Percentiles rank a stretch among this genome's conserved stretches.
Conservation (phyloP, 2,888 invertebrate species). For the Xestia ashworthii region DNA sequence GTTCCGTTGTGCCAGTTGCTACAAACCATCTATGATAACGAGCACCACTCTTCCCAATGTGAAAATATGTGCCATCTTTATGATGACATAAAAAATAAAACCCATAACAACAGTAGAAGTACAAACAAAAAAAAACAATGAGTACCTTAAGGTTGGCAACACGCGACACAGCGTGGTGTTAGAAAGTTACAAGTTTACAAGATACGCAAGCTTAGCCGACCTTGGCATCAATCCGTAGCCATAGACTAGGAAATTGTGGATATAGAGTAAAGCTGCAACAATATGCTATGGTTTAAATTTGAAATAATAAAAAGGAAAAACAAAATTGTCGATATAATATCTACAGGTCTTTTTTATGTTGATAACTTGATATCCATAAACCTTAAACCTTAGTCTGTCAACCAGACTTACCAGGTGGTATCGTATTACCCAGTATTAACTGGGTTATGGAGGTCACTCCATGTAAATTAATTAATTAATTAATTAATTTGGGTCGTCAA, state of each 20-base stretch:
- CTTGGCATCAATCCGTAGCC: slow-evolving; percentile 63
- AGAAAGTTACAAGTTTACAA: slow-evolving; percentile 61
- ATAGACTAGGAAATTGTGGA: slow-evolving; percentile 60
- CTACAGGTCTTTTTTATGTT: background rate
- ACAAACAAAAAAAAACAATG: slow-evolving; percentile 20
- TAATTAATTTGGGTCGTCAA: background rate
- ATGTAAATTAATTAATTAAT: too few species aligned
- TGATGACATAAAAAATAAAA: background rate
- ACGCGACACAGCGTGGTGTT: slow-evolving; percentile 56
- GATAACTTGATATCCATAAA: too few species aligned
- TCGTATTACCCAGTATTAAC: too few species aligned
- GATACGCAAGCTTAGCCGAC: slow-evolving; percentile 58
- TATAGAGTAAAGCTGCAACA: slow-evolving; percentile 17
- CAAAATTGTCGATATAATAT: background rate
- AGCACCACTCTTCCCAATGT: background rate
- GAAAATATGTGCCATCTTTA: background rate
- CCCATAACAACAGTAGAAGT: background rate
- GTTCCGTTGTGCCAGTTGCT: background rate
- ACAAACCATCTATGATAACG: background rate
- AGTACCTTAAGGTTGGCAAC: slow-evolving; percentile 22
- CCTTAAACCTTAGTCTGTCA: too few species aligned
- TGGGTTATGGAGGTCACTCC: too few species aligned
- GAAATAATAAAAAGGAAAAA: too few species aligned
- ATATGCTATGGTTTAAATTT: too few species aligned
- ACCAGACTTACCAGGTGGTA: too few species aligned